A percentile compares a stretch with the other conserved stretches of the same genome.
Conservation (phyloP, 2,888 invertebrate genomes). For the Nemapogon koenigi region DNA sequence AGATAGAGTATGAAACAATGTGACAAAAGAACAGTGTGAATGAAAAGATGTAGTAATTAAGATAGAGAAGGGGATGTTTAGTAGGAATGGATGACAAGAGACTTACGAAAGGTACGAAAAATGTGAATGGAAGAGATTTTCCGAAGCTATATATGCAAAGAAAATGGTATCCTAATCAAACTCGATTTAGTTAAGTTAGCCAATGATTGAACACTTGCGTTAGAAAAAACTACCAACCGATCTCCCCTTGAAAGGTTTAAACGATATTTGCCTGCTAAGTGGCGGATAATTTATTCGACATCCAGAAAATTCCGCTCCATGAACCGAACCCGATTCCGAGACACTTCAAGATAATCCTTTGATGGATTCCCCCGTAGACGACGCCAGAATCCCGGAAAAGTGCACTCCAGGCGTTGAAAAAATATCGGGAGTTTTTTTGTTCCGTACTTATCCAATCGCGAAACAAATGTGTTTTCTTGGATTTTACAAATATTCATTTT, state of each 20-base stretch:
- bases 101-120: no score
- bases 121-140: no score
- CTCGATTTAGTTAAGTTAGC: not conserved
- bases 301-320: constrained; percentile 36
- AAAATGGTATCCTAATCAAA: no score
- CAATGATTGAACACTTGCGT: not conserved
- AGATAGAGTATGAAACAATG: no score
- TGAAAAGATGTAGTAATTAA: no score
- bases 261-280: constrained; percentile 32
- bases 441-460: no score
- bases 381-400: constrained; percentile 40
- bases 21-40: no score
- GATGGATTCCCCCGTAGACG: constrained; percentile 48
- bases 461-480: no score
- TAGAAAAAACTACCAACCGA: not conserved
- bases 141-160: no score
- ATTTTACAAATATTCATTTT: no score
- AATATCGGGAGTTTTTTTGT: not conserved
- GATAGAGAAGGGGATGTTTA: no score
- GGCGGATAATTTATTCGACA: constrained; percentile 55
- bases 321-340: constrained; percentile 30
- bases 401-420: constrained; percentile 28
- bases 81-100: no score
- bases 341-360: constrained; percentile 39
- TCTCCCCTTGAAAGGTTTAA: not conserved